Percentiles rank a stretch among this genome's conserved stretches.
phyloP scores from a whole-genome alignment of 2,113 vertebrate genomes.

The Suricata suricatta region DNA sequence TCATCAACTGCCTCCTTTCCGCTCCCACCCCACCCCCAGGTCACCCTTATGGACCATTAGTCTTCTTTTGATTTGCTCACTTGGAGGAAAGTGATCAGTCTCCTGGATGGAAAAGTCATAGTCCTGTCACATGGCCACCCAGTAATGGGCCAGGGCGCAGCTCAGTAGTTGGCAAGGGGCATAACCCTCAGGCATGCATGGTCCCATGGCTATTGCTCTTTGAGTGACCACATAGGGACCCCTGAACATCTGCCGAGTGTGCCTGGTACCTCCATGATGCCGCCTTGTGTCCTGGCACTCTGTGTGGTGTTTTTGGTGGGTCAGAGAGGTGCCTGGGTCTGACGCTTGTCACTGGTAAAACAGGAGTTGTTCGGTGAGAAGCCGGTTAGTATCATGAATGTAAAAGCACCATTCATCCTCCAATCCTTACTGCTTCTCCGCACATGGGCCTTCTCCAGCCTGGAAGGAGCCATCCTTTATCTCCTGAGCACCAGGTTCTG shows the following conservation, averaged over 20 bases:
- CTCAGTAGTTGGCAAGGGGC: fast-evolving
- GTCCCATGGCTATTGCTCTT: not conserved
- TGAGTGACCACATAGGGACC: too few relatives aligned
- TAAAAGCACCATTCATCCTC: fast-evolving
- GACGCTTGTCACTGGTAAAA: not conserved
- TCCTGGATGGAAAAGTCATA: not conserved
- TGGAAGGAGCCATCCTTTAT: not conserved
- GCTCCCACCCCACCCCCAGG: not conserved
- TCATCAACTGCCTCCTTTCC: not conserved
- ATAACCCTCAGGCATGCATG: not conserved
- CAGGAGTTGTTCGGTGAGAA: not conserved
- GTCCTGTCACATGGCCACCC: not conserved
- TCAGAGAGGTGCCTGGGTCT: not conserved
- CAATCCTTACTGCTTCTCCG: not conserved
- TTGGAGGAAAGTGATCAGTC: not conserved
- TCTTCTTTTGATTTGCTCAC: not conserved
- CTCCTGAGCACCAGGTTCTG: not conserved
- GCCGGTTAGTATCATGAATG: too few relatives aligned
- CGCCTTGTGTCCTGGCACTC: not conserved
- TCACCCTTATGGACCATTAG: not conserved
- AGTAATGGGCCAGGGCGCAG: not conserved
- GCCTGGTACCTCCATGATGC: not conserved
- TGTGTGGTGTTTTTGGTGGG: not conserved
- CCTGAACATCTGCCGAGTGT: not conserved
- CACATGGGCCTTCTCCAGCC: fast-evolving